Percentiles rank a stretch among this genome's conserved stretches.
These are phyloP conservation scores for Melanotaenia parkinsoni DNA, from an alignment of 2,797 vertebrate species.

Conservation along the genomic window DNA sequence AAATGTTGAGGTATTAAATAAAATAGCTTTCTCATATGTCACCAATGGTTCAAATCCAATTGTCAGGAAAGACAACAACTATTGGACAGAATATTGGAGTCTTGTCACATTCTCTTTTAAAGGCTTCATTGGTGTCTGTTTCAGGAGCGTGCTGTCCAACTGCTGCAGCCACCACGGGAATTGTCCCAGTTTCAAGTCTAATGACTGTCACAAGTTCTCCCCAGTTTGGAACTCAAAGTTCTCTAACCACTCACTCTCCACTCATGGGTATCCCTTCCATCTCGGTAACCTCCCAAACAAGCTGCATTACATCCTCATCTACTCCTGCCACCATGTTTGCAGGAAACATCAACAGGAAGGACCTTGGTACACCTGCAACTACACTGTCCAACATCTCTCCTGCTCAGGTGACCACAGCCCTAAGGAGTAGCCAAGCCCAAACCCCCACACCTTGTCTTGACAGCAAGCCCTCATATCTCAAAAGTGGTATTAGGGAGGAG, in stretches of 20 bases:
- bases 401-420: constrained; percentile 44
- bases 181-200: constrained; percentile 72
- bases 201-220: constrained; percentile 77
- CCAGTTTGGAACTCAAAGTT: constrained; percentile 86
- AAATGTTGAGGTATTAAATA: not conserved
- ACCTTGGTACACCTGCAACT: constrained; percentile 37
- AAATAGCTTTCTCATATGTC: constrained; percentile 24
- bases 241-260: constrained; percentile 81
- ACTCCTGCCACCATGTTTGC: constrained; percentile 18
- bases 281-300: constrained; percentile 49
- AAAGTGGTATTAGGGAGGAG: constrained; percentile 41
- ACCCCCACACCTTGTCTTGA: constrained; percentile 8
- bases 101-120: constrained; percentile 72
- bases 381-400: constrained; percentile 44
- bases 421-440: constrained; percentile 41
- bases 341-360: constrained; percentile 44
- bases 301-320: constrained; percentile 34
- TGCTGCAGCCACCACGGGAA: constrained; percentile 70
- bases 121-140: constrained; percentile 51
- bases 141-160: constrained; percentile 55
- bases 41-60: constrained; percentile 64
- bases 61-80: constrained; percentile 80
- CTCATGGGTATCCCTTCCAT: constrained; percentile 77
- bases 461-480: constrained; percentile 32
- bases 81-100: constrained; percentile 66